Conservation (phyloP, 1,140 invertebrate species). For the Brachionus paranguensis region DNA sequence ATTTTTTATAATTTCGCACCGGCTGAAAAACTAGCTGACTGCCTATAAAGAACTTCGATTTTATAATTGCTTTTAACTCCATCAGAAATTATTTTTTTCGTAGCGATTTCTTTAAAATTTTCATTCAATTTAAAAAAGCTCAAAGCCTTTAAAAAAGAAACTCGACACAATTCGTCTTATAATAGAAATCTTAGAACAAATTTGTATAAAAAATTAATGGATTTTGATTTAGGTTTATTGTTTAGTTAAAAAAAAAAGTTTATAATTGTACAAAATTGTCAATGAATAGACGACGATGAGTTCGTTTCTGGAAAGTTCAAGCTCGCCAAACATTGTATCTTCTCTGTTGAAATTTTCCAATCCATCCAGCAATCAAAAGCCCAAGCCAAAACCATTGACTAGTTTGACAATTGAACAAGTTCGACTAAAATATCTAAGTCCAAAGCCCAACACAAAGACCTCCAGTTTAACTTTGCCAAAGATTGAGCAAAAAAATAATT, state of each 20-base stretch:
- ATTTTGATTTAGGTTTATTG: background rate
- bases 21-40: background rate
- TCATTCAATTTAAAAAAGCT: background rate
- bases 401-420: background rate
- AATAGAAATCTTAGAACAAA: background rate
- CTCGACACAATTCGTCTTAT: background rate
- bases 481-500: background rate
- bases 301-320: background rate
- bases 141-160: background rate
- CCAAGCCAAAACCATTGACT: background rate
- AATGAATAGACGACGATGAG: background rate
- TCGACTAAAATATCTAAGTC: background rate
- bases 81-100: constrained; percentile 10
- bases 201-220: background rate
- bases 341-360: background rate
- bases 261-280: background rate
- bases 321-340: background rate
- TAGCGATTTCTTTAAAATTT: background rate
- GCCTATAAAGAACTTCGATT: background rate
- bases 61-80: background rate
- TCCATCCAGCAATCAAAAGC: background rate
- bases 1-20: background rate
- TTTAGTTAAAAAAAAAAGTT: background rate
- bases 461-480: background rate
- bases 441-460: background rate